Conservation (phyloP, 2,888 invertebrate genomes). For the Thecophora atra region DNA sequence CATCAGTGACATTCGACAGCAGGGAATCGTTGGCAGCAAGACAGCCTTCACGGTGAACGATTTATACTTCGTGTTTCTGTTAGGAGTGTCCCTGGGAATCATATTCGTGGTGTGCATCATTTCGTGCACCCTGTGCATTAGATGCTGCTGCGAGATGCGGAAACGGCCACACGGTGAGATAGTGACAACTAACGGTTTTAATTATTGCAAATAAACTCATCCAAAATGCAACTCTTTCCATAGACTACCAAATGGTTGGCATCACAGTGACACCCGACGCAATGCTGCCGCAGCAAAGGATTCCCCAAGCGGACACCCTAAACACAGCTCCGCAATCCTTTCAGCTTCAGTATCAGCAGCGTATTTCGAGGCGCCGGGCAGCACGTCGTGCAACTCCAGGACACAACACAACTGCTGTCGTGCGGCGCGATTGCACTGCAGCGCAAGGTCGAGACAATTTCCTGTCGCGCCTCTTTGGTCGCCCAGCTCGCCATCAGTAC, state of each 20-base stretch:
- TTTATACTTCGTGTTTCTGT: conserved; percentile 56
- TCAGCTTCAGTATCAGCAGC: too few species aligned
- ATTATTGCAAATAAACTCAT: background rate
- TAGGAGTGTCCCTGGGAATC: conserved; percentile 57
- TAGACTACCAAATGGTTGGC: background rate
- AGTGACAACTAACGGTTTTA: background rate
- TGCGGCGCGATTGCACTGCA: conserved; percentile 47
- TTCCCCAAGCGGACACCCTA: too few species aligned
- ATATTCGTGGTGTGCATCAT: conserved; percentile 54
- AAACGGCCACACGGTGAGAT: conserved; percentile 33
- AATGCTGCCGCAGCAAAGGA: background rate
- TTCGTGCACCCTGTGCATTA: conserved; percentile 55
- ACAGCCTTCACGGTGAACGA: conserved; percentile 50
- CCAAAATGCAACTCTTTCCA: background rate
- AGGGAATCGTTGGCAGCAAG: background rate
- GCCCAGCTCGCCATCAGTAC: conserved; percentile 61
- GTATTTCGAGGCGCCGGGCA: background rate
- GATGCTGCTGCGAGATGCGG: conserved; percentile 51
- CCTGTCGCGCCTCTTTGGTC: conserved; percentile 60
- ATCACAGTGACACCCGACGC: background rate
- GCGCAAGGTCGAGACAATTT: conserved; percentile 52
- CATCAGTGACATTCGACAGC: conserved; percentile 44
- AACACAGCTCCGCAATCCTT: too few species aligned
- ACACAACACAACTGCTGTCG: conserved; percentile 40
- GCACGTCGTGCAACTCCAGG: background rate